phyloP scores from a whole-genome alignment of 2,797 vertebrate species.

The Notoglanidium macrostoma region DNA sequence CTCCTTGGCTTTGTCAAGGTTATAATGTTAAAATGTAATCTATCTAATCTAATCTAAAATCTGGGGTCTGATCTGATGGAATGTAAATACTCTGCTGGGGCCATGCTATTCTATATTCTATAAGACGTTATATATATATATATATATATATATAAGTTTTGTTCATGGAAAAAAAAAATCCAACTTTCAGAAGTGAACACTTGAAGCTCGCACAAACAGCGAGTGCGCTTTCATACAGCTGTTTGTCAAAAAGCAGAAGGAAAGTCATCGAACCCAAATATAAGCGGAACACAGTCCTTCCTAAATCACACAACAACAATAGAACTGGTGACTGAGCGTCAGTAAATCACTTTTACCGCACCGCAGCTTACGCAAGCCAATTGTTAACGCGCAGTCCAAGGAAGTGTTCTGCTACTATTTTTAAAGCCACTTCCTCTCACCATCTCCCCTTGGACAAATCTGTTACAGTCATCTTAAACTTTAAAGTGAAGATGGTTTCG shows the following conservation, averaged over 20 bases:
- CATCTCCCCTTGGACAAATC: background rate
- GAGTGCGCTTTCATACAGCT: background rate
- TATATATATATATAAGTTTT: no score
- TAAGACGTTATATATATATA: no score
- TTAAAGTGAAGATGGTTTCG: background rate
- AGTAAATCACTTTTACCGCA: background rate
- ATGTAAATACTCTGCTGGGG: background rate
- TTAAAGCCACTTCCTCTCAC: conserved; percentile 12
- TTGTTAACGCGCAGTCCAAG: background rate
- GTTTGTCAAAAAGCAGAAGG: background rate
- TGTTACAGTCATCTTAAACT: background rate
- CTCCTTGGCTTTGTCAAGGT: background rate
- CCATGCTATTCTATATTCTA: no score
- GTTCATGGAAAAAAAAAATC: no score
- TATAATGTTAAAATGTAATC: no score
- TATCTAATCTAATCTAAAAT: no score
- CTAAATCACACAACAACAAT: background rate
- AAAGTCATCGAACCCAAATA: background rate
- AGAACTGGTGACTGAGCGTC: background rate
- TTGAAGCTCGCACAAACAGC: background rate
- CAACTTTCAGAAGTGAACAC: background rate
- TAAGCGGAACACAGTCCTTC: background rate
- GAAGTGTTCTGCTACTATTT: background rate
- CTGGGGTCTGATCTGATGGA: no score
- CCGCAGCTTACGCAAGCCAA: conserved; percentile 12